A percentile compares a stretch with the other conserved stretches of the same genome.
These are phyloP conservation scores for Entomobrya multifasciata DNA, from an alignment of 2,888 invertebrate species.

Conservation along the genomic window DNA sequence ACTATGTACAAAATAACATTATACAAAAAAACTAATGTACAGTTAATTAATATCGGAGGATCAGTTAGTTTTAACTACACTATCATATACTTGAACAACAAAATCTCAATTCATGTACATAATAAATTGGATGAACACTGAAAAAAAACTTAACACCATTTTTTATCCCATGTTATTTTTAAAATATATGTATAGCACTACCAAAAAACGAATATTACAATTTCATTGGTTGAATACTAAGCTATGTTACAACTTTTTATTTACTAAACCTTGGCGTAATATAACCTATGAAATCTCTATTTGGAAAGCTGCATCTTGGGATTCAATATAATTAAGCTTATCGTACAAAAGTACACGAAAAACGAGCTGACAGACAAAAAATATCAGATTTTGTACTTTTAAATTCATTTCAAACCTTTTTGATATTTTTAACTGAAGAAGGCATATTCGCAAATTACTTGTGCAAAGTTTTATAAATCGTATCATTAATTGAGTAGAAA, in stretches of 20 bases:
- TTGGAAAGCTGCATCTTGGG: not conserved
- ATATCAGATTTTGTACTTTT: constrained; percentile 47
- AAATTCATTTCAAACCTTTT: constrained; percentile 14
- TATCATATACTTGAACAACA: not conserved
- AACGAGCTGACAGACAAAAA: constrained; percentile 22
- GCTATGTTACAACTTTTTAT: not conserved
- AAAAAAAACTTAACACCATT: not conserved
- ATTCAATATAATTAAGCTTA: constrained; percentile 6
- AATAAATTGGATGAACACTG: constrained; percentile 14
- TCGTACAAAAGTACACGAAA: constrained; percentile 43
- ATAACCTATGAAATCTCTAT: too few relatives aligned
- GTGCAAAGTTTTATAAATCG: not conserved
- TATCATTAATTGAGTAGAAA: constrained; percentile 5
- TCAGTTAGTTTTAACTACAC: too few relatives aligned
- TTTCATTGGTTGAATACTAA: not conserved
- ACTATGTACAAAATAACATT: constrained; percentile 28
- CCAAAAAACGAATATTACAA: not conserved
- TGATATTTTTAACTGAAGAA: not conserved
- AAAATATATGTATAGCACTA: constrained; percentile 15
- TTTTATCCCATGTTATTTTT: not conserved
- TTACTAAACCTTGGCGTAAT: too few relatives aligned
- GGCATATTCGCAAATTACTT: not conserved
- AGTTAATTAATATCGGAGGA: not conserved
- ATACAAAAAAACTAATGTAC: constrained; percentile 26
- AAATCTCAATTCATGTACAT: not conserved